Percentiles rank a stretch among this genome's conserved stretches.
Conservation (phyloP, 92 coral and sea anemone species). For the Epizoanthus ramosus region DNA sequence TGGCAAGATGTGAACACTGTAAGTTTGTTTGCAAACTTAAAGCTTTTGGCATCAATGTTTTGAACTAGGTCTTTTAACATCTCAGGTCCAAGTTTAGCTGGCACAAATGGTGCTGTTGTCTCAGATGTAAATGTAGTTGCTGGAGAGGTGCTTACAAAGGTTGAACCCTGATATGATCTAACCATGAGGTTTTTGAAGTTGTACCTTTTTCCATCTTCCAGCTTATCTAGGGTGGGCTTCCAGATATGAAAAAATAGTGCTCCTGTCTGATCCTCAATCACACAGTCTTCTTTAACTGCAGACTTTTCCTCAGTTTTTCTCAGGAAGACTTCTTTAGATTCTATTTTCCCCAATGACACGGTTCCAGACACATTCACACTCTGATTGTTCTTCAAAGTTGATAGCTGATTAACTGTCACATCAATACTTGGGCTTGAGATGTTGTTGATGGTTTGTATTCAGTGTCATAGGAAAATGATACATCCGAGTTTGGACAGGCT, state of each 20-base stretch:
- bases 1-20: constrained; percentile 9
- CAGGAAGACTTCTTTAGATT: constrained; percentile 30
- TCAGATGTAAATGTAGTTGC: constrained; percentile 29
- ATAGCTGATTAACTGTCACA: too few species aligned
- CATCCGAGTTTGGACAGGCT: constrained; percentile 45
- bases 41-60: constrained; percentile 22
- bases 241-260: constrained; percentile 37
- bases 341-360: constrained; percentile 33
- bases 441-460: constrained; percentile 26
- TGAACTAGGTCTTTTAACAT: constrained; percentile 26
- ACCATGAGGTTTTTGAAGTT: constrained; percentile 41
- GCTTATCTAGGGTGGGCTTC: constrained; percentile 39
- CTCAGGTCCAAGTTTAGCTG: constrained; percentile 33
- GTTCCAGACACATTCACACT: constrained; percentile 40
- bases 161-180: constrained; percentile 39
- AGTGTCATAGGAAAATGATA: constrained; percentile 24
- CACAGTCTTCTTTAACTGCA: constrained; percentile 47
- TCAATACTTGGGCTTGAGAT: neutral
- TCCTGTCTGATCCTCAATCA: constrained; percentile 8
- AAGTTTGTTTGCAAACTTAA: constrained; percentile 32
- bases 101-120: constrained; percentile 32
- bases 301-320: constrained; percentile 34
- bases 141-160: constrained; percentile 41
- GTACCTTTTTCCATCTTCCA: constrained; percentile 35
- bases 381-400: too few species aligned